These are phyloP conservation scores for Clivina fossor DNA, from an alignment of 2,888 invertebrate genomes.

Conservation along the genomic window DNA sequence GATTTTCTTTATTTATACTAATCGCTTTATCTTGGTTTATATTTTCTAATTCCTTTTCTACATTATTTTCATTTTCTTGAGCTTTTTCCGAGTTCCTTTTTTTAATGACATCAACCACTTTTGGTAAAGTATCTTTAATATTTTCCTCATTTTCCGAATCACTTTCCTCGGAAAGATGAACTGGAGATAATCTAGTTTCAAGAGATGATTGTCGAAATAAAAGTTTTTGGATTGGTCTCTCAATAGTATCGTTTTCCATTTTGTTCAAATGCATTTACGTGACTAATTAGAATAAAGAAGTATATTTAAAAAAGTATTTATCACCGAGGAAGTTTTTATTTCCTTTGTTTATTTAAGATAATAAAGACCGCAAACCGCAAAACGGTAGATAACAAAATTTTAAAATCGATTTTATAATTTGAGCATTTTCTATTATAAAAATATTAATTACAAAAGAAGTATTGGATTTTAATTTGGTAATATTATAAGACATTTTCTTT, in stretches of 20 bases:
- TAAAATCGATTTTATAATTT: too few relatives aligned
- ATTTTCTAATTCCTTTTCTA: neutral
- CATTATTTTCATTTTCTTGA: constrained; percentile 21
- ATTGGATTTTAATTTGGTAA: too few relatives aligned
- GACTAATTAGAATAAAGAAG: too few relatives aligned
- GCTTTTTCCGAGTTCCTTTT: constrained; percentile 33
- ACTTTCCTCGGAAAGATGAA: constrained; percentile 41
- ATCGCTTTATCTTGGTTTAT: neutral
- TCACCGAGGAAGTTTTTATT: constrained; percentile 10
- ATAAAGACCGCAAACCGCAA: constrained; percentile 13
- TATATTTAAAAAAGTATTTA: constrained; percentile 12
- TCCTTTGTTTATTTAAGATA: constrained; percentile 20
- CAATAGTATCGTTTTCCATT: constrained; percentile 41
- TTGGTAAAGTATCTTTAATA: constrained; percentile 36
- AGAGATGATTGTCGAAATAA: constrained; percentile 47
- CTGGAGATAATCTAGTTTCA: constrained; percentile 45
- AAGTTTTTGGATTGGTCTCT: constrained; percentile 44
- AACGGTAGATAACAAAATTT: constrained; percentile 1
- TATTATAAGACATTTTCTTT: too few relatives aligned
- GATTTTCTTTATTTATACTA: neutral
- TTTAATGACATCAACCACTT: constrained; percentile 37
- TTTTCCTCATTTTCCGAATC: constrained; percentile 32
- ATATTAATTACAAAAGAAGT: too few relatives aligned
- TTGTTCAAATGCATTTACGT: too few relatives aligned
- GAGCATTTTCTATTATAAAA: too few relatives aligned